Evolutionary conservation across 2,888 invertebrate species (phyloP).

Genomic region (Spisula subtruncata): DNA sequence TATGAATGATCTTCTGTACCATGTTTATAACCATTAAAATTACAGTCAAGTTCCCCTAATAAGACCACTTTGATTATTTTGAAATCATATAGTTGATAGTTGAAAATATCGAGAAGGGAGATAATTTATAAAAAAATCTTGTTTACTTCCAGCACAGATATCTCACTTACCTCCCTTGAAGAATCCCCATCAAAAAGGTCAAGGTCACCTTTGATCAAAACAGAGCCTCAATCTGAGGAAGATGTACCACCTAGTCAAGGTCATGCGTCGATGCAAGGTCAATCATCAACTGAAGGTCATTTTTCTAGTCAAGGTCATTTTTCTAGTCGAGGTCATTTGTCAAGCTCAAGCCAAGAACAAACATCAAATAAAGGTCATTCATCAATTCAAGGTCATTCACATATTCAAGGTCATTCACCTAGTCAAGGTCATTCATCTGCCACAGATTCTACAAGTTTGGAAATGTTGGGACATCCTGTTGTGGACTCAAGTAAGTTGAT

Average conservation of each 20-base stretch:
- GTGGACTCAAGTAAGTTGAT: not conserved
- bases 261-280: no score
- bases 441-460: not conserved
- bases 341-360: no score
- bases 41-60: no score
- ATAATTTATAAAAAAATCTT: not conserved
- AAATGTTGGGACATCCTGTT: not conserved
- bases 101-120: no score
- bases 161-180: not conserved
- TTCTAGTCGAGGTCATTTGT: no score
- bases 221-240: not conserved
- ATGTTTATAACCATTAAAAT: no score
- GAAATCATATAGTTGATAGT: no score
- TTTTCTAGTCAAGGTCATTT: no score
- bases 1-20: no score
- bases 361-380: no score
- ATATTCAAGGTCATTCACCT: not conserved
- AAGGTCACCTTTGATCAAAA: conserved; percentile 27
- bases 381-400: no score
- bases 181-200: conserved; percentile 7
- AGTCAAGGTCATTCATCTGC: not conserved
- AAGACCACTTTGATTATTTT: no score
- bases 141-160: not conserved
- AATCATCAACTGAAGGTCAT: not conserved
- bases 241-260: not conserved